Conservation (phyloP, 2,888 invertebrate genomes). For the Druceiella hillmani region DNA sequence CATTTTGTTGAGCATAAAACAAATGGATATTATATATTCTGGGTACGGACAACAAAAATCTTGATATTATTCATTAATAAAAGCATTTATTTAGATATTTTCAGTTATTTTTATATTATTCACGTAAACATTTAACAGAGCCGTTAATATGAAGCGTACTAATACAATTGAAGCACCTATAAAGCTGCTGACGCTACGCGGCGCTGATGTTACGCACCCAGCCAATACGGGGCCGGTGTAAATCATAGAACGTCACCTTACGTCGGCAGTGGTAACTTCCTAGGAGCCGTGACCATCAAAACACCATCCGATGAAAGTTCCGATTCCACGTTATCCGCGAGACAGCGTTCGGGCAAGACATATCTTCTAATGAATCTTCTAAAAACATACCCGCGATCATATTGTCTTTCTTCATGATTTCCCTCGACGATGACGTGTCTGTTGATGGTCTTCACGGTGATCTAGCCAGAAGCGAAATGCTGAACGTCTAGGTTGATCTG, state of each 20-base stretch:
- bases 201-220: too few species aligned
- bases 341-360: slow-evolving; percentile 64
- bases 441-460: slow-evolving; percentile 67
- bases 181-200: too few species aligned
- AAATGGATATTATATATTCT: too few species aligned
- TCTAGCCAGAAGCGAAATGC: slow-evolving; percentile 71
- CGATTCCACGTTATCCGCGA: slow-evolving; percentile 65
- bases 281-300: slow-evolving; percentile 66
- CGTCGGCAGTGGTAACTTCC: slow-evolving; percentile 36
- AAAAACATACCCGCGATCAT: slow-evolving; percentile 67
- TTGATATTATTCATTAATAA: too few species aligned
- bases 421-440: slow-evolving; percentile 65
- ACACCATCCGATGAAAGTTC: slow-evolving; percentile 73
- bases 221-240: slow-evolving; percentile 56
- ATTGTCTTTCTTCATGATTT: slow-evolving; percentile 71
- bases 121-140: too few species aligned
- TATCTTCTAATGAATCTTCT: slow-evolving; percentile 71
- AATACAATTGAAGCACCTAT: too few species aligned
- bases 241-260: slow-evolving; percentile 52
- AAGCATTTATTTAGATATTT: too few species aligned
- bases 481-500: slow-evolving; percentile 70
- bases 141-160: too few species aligned
- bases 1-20: too few species aligned
- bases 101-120: too few species aligned
- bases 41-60: too few species aligned